Evolutionary conservation across 1,140 invertebrate species (phyloP), one percentile per base, ranked within the genome.

Genomic region (Cherax quadricarinatus): DNA sequence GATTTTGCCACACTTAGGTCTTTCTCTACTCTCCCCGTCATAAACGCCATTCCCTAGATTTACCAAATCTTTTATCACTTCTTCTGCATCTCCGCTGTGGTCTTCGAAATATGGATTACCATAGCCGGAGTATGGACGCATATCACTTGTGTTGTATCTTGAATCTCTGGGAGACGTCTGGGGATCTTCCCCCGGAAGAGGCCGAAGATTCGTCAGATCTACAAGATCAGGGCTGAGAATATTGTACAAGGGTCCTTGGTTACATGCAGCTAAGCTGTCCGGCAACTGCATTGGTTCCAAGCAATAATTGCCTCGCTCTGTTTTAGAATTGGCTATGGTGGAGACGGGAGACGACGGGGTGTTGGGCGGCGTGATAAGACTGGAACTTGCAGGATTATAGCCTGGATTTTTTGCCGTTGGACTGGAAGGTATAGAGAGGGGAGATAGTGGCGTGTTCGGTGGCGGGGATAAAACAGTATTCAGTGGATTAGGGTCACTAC

Each of bases 211-310:
- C 21, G 81, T 83, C 51, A 83, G 51, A 21, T 83, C 81, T 18
- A 83, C 81, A 48, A 60, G 81, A 21, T 83, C 81, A 14, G 81
- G 81, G 51, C 81, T 83, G 81, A 83, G 81, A 51, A 83, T 83
- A 51, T 83, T 83, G 81, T 83, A 53, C 3, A 83, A 48, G 16
- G 81, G 81, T 60, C 81, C 81, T n/a, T 57, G 12, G 81, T 24
- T 24, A 48, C 51, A 18, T 18, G 10, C 21, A n/a, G 81, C 53
- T 9, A n/a, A 21, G 12, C 9, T 21, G 12, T 9, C 70, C 0
- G n/a, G 24, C n/a, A 75, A 30, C n/a, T 75, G n/a, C 9, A 21
- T 0, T 1, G 7, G 24, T 21, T 30, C 24, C 24, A 75, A 7
- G 24, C 6, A 9, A 30, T 75, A 75, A 6, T 75, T 24, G 70